Conservation (phyloP, 2,113 vertebrate species). For the Phalacrocorax pelagicus region DNA sequence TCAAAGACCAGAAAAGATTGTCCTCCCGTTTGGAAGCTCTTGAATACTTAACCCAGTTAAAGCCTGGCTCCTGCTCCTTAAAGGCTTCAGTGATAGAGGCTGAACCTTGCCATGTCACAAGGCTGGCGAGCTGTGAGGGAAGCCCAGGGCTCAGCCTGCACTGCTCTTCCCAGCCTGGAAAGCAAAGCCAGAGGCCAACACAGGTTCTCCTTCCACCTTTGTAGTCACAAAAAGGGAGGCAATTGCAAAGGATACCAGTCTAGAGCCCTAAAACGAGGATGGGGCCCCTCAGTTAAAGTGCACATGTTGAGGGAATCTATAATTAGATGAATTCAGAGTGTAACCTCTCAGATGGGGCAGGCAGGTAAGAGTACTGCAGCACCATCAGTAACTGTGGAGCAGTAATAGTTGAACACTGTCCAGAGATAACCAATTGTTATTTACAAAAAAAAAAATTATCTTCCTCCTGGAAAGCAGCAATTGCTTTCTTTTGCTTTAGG, state of each 20-base stretch:
- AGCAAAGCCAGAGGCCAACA: neutral
- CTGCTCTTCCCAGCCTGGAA: neutral
- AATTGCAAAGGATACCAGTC: neutral
- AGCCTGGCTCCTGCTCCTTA: neutral
- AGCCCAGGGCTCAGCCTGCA: neutral
- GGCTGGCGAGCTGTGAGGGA: rapidly evolving
- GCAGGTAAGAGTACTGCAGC: neutral
- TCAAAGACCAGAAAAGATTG: neutral
- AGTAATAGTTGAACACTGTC: neutral
- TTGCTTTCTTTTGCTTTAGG: neutral
- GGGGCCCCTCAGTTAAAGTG: neutral
- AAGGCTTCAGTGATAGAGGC: rapidly evolving
- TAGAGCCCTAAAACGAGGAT: neutral
- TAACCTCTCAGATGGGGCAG: neutral
- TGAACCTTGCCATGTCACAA: neutral
- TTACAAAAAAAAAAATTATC: neutral
- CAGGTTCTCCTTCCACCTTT: neutral
- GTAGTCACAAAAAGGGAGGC: neutral
- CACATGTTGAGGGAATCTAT: neutral
- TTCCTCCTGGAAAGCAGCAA: neutral
- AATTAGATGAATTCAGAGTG: neutral
- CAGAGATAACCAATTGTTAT: neutral
- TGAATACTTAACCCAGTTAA: neutral
- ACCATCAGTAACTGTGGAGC: neutral
- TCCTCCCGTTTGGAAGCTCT: neutral